Percentiles rank a stretch among this genome's conserved stretches.
These are phyloP conservation scores for Paralinhomoeus sp. DNA, from an alignment of 2,888 invertebrate genomes.

Conservation along the genomic window DNA sequence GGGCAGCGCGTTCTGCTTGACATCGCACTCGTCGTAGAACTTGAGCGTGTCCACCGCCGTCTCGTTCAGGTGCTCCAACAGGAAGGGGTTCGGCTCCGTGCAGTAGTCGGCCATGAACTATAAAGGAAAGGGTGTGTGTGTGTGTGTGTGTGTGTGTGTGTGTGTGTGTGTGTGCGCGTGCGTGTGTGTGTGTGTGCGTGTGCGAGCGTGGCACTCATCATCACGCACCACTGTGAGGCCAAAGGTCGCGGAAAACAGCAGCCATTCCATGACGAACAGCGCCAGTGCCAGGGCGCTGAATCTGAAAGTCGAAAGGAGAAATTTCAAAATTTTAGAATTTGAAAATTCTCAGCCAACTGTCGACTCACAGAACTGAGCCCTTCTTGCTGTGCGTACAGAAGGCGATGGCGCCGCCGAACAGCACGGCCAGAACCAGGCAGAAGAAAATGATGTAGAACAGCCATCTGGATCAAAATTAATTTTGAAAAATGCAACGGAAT, in stretches of 20 bases:
- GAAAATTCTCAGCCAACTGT: no score
- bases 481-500: neutral
- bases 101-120: constrained; percentile 18
- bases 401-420: constrained; percentile 19
- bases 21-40: constrained; percentile 10
- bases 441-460: constrained; percentile 14
- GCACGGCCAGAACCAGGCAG: constrained; percentile 16
- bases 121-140: neutral
- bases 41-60: constrained; percentile 12
- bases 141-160: no score
- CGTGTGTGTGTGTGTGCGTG: no score
- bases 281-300: constrained; percentile 21
- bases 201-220: no score
- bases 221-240: no score
- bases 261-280: constrained; percentile 18
- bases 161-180: no score
- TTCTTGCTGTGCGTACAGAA: constrained; percentile 20
- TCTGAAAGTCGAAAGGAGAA: no score
- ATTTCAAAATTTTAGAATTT: no score
- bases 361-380: constrained; percentile 13
- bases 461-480: constrained; percentile 13
- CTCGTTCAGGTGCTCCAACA: constrained; percentile 9
- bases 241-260: constrained; percentile 5
- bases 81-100: constrained; percentile 12
- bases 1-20: no score